Base-by-base conservation (phyloP, 2,888 invertebrate species). In the Anthoptus insignis region DNA sequence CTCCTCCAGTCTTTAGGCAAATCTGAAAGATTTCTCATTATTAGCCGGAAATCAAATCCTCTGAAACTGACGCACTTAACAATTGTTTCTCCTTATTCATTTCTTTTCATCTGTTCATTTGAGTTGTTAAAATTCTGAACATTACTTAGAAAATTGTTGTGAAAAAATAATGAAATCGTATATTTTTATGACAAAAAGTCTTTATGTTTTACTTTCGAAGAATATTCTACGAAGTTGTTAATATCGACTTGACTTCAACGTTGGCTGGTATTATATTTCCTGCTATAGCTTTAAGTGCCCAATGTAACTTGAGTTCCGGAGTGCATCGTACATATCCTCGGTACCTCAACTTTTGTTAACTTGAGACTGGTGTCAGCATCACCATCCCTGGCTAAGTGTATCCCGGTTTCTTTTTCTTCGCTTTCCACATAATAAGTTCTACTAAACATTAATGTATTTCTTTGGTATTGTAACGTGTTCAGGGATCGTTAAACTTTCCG, bases 361-460 rank as follows among this genome's bases (percentile, higher is more conserved):
- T 34, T 32, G 19, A 54, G 27, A 37, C 47, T n/a, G 37, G 16
- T 27, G 34, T 54, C 37, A 24, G 34, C 16, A 47, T 16, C 54
- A 47, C 32, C 32, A 56, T 29, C 19, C 19, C 27, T 27, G 63
- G 16, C 16, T 11, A 49, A 56, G 37, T 34, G 24, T 49, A 56
- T 27, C 49, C 45, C 56, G 56, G 47, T 56, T 63, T 63, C 54
- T 56, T 49, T 63, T 66, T 79, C 81, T 81, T 78, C 76, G 76
- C 73, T 75, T 86, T 82, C 79, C 79, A 79, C 82, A 82, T 82
- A 81, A 84, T 83, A 84, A 81, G 83, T 77, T 70, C 72, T 76
- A 84, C 82, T 79, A 79, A 80, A 81, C 76, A 78, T 61, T 59
- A 67, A 64, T 64, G 53, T 27, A 34, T 34, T 53, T 53, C 53